These are phyloP conservation scores for Sebastes reedi DNA, from an alignment of 2,797 vertebrate genomes.

Conservation along the genomic window DNA sequence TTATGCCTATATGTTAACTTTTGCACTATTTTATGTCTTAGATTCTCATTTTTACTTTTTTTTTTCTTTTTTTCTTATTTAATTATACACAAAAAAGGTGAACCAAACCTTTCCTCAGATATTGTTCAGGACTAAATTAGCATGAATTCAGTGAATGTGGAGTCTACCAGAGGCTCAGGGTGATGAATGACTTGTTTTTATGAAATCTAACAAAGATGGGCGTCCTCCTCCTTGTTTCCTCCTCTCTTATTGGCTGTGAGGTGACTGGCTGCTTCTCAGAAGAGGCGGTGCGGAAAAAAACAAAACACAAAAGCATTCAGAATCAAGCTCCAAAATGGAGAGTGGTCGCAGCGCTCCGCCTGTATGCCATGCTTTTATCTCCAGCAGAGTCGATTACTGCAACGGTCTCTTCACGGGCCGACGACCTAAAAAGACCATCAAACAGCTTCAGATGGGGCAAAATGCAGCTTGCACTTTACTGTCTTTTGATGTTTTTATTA, in stretches of 20 bases:
- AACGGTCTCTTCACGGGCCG: too few relatives aligned
- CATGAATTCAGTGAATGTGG: background rate
- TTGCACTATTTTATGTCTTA: background rate
- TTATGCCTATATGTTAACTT: background rate
- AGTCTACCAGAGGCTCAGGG: background rate
- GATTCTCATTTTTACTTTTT: too few relatives aligned
- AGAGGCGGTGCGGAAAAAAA: background rate
- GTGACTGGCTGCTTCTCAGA: background rate
- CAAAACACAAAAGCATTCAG: background rate
- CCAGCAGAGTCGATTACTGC: too few relatives aligned
- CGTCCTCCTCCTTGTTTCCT: conserved; percentile 17
- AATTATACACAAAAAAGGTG: background rate
- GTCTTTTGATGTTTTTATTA: too few relatives aligned
- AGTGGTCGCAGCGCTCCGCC: fast-evolving
- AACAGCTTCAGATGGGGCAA: too few relatives aligned
- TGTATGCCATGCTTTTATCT: too few relatives aligned
- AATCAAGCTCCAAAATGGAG: conserved; percentile 24
- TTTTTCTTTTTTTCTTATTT: too few relatives aligned
- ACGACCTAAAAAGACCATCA: too few relatives aligned
- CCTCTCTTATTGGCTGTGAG: conserved; percentile 31
- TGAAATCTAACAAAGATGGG: conserved; percentile 58
- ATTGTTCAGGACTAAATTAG: background rate
- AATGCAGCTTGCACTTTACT: too few relatives aligned
- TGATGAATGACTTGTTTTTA: conserved; percentile 63
- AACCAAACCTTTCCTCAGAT: background rate